Base-by-base conservation (phyloP, 2,113 vertebrate species). In the Tragulus kanchil region DNA sequence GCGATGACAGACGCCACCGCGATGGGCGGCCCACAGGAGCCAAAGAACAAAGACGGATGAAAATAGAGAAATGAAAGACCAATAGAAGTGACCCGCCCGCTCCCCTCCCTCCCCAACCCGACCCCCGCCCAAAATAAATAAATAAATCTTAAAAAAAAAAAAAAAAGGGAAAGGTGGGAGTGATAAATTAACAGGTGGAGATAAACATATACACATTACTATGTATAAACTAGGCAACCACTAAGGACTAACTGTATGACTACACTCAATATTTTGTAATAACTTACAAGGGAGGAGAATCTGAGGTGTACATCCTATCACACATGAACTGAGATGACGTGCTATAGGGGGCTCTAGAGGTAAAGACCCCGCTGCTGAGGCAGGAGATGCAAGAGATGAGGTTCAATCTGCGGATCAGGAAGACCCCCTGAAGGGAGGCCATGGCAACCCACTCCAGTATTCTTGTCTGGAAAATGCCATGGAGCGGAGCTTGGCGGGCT, bases 311-410 rank as follows among this genome's bases (percentile, higher is more conserved):
- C 36, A 36, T 36, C 36, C 6, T 25, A 23, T 21, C 69, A 45
- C 13, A 12, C 4, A 13, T 7, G 69, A 73, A 25, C 36, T 31
- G 15, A 54, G 52, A 16, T 31, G 15, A 26, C 52, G 2, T 54
- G 26, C 75, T 19, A 31, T 19, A 45, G 36, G 1, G 26, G 36
- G 21, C 3, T 0, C 0, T 19, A 45, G 11, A 6, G 69, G 69
- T 23, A 71, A 45, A 25, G 69, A 71, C 42, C 42, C 69, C 0
- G 0, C 69, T 73, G 69, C 21, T 21, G 25, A 45, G 45, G 69
- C 36, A 13, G 21, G 36, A 73, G 21, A 45, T 13, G n/a, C 65
- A 67, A n/a, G 65, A n/a, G 15, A 19, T 36, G 15, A 2, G 10
- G 36, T 71, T 71, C 23, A 19, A 23, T 45, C 11, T 4, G 0